Evolutionary conservation across 2,113 vertebrate genomes (phyloP), one percentile per base, ranked within the genome.

Genomic region (Nothobranchius furzeri): DNA sequence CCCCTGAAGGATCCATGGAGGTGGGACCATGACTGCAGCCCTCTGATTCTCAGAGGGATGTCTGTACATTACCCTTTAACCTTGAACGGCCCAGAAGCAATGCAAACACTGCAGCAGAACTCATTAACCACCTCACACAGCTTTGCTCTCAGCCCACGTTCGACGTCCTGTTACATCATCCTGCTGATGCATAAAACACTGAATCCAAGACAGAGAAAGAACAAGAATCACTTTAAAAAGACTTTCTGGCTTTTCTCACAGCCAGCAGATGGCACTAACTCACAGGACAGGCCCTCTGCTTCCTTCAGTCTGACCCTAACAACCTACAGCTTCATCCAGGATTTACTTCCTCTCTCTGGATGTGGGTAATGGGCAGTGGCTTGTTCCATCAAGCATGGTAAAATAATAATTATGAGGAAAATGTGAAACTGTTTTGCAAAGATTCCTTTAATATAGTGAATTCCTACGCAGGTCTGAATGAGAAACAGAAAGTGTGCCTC

Each of bases 251-350:
- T 4, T 37, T 57, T 2, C 2, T 46, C 50, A 12, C 17, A 20
- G 42, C 75, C 92, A 92, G 89, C 14, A 92, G 92, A 84, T 88
- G 92, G 91, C 91, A 92, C 84, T 90, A 70, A 60, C 81, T 71
- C 72, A 80, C 86, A 78, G 62, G 61, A 79, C 8, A 70, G 64
- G 37, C 40, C 25, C 61, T 64, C 7, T 36, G 1, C 1, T 36
- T 73, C 36, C 20, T 36, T 4, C 46, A 47, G 13, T 47, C 5
- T 14, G 3, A 14, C 15, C 13, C 12, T 14, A 14, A 47, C 46
- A 47, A 15, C 13, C 13, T 47, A 47, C 13, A 13, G 13, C 12
- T 47, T 47, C 15, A 47, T 40, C 4, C 4, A 30, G 30, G 30
- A 30, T 30, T 20, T 20, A 20, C 30, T 3, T 30, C 30, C 4